Conservation (phyloP, 1,140 invertebrate genomes). For the Battus philenor region DNA sequence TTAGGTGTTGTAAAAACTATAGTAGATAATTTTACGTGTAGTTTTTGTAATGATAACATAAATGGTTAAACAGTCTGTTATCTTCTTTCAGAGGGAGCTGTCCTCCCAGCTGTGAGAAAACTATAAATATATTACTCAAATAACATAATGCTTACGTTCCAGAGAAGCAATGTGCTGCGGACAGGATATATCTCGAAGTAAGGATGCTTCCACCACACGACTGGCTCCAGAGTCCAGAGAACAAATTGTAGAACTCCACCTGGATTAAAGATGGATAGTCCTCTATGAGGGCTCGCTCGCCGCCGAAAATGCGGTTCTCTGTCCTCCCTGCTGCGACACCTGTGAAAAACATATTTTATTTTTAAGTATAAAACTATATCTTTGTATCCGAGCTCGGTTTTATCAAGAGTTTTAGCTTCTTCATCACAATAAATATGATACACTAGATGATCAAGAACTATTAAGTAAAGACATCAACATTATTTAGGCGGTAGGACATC, state of each 20-base stretch:
- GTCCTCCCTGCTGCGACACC: conserved; percentile 16
- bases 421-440: too few species aligned
- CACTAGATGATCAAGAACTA: too few species aligned
- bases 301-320: conserved; percentile 41
- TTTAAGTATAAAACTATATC: not conserved
- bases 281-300: conserved; percentile 34
- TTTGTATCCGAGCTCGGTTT: not conserved
- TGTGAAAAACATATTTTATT: conserved; percentile 7
- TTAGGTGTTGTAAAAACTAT: too few species aligned
- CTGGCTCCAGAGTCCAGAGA: conserved; percentile 32
- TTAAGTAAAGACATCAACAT: too few species aligned
- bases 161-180: conserved; percentile 44
- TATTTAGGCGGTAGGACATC: too few species aligned
- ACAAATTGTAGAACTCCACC: conserved; percentile 25
- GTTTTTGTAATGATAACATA: too few species aligned
- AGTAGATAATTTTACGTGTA: too few species aligned
- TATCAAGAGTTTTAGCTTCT: too few species aligned
- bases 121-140: too few species aligned
- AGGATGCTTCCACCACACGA: conserved; percentile 40
- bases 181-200: conserved; percentile 27
- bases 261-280: conserved; percentile 41
- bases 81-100: too few species aligned
- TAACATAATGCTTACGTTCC: conserved; percentile 25
- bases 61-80: too few species aligned
- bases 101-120: too few species aligned